Percentiles rank a stretch among this genome's conserved stretches.
phyloP scores from a whole-genome alignment of 2,797 vertebrate genomes.

The Syngnathus acus region DNA sequence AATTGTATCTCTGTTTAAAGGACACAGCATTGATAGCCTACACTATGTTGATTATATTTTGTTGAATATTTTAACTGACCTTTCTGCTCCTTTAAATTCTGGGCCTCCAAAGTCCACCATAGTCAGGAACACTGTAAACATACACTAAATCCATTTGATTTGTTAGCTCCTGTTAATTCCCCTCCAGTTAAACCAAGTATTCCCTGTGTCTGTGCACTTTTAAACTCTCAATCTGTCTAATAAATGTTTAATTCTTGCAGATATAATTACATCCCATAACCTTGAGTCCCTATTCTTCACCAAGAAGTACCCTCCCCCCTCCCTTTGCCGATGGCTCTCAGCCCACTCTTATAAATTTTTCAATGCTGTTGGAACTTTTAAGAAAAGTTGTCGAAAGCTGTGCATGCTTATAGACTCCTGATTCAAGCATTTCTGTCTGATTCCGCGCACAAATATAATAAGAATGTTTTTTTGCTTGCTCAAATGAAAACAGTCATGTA shows the following conservation, averaged over 20 bases:
- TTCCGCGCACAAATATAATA: not conserved
- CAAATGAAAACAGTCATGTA: not conserved
- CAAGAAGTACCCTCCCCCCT: not conserved
- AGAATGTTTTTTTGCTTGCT: not conserved
- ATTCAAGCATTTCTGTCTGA: not conserved
- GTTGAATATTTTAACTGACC: not conserved
- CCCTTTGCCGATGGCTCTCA: not conserved
- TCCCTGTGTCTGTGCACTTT: slow-evolving; percentile 3
- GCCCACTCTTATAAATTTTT: not conserved
- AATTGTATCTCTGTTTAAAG: not conserved
- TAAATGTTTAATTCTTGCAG: slow-evolving; percentile 6
- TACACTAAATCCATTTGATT: not conserved
- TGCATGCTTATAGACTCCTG: not conserved
- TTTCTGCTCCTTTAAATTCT: not conserved
- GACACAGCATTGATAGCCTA: not conserved
- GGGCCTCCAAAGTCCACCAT: not conserved
- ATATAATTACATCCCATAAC: slow-evolving; percentile 6
- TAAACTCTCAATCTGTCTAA: slow-evolving; percentile 4
- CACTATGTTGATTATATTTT: not conserved
- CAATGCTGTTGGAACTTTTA: not conserved
- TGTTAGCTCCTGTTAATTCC: not conserved
- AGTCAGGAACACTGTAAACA: not conserved
- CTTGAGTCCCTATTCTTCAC: slow-evolving; percentile 1
- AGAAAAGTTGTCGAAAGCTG: not conserved
- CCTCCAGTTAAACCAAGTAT: not conserved